Conservation (phyloP, 2,888 invertebrate genomes). For the Capitulum mitella region DNA sequence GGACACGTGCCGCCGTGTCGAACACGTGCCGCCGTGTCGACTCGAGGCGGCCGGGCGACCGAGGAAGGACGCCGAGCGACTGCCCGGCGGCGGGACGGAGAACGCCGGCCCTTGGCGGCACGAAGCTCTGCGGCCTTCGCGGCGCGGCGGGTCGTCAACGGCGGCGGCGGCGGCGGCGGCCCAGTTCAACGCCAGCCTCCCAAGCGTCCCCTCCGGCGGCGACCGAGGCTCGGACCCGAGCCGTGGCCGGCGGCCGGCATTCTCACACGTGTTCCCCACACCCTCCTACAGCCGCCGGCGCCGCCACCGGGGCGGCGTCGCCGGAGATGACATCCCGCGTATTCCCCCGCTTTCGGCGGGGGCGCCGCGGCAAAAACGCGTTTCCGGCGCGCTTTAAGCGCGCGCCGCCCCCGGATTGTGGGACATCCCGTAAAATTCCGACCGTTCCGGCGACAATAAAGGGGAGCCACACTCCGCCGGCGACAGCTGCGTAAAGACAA, state of each 20-base stretch:
- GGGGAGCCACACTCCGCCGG: neutral
- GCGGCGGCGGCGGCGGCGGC: neutral
- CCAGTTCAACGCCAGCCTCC: neutral
- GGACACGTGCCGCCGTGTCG: too few species aligned
- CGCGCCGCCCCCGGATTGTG: neutral
- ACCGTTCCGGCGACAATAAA: neutral
- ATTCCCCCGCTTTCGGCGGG: neutral
- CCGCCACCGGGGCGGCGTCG: neutral
- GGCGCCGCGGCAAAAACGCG: neutral
- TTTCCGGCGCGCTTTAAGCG: neutral
- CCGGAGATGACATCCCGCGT: neutral
- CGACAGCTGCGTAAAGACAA: neutral
- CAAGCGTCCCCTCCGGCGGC: too few species aligned
- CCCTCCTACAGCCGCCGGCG: neutral
- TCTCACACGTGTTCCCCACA: neutral
- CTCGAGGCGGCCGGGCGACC: too few species aligned
- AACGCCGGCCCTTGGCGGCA: too few species aligned
- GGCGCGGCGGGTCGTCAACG: neutral
- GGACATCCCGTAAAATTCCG: conserved; percentile 4
- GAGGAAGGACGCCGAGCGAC: too few species aligned
- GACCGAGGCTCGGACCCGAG: neutral
- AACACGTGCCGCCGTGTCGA: too few species aligned
- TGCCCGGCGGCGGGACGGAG: too few species aligned
- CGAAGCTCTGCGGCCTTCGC: neutral
- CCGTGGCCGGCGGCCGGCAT: neutral